These are phyloP conservation scores for Spatulosminthurus flaviceps DNA, from an alignment of 2,888 invertebrate species.

Conservation along the genomic window DNA sequence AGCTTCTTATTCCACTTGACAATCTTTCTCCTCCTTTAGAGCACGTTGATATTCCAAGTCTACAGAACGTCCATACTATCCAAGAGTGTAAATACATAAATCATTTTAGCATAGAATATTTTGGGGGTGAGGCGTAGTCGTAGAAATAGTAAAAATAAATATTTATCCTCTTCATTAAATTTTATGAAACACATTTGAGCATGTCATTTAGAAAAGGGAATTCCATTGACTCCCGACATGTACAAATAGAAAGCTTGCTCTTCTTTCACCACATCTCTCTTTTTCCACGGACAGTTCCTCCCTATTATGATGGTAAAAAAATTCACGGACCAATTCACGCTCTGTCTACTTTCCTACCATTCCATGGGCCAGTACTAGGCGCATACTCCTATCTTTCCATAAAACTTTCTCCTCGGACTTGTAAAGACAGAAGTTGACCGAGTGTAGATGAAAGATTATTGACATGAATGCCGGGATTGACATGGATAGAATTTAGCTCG, in stretches of 20 bases:
- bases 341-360: slow-evolving; percentile 15
- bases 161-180: slow-evolving; percentile 19
- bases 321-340: slow-evolving; percentile 27
- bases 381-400: neutral
- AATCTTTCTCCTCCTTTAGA: too few relatives aligned
- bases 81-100: too few relatives aligned
- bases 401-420: neutral
- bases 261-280: neutral
- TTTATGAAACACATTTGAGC: neutral
- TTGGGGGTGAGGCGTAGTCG: neutral
- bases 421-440: neutral
- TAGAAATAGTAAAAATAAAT: neutral
- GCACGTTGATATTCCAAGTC: too few relatives aligned
- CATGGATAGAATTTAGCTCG: neutral
- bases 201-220: neutral
- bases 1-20: too few relatives aligned
- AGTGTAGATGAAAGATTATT: slow-evolving; percentile 14
- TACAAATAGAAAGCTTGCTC: slow-evolving; percentile 8
- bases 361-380: too few relatives aligned
- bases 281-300: neutral
- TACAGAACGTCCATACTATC: too few relatives aligned
- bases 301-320: neutral
- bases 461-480: slow-evolving; percentile 6
- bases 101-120: too few relatives aligned
- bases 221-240: neutral